Evolutionary conservation across 2,888 invertebrate species (phyloP).

Genomic region (Drosophila vallismaia): DNA sequence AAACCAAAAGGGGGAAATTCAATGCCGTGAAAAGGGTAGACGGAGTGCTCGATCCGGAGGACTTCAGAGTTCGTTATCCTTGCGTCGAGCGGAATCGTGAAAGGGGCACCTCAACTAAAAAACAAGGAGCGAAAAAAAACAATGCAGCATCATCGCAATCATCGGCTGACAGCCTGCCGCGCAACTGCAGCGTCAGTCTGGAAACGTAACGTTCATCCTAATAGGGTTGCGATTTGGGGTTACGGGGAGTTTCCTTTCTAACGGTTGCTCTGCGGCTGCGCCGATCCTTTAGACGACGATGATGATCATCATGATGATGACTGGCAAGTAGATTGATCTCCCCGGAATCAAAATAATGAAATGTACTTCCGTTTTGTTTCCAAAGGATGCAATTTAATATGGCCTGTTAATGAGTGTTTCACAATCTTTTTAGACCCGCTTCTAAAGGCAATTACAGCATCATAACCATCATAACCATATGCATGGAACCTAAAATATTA

Average conservation of each 20-base stretch:
- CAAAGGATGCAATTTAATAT: conserved; percentile 42
- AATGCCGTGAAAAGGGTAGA: conserved; percentile 79
- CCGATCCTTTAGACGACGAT: conserved; percentile 26
- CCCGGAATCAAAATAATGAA: conserved; percentile 40
- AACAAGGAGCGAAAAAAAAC: conserved; percentile 21
- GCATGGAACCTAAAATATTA: conserved; percentile 2
- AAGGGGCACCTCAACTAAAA: conserved; percentile 16
- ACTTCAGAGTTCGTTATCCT: conserved; percentile 72
- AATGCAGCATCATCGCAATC: conserved; percentile 47
- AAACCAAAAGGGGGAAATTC: conserved; percentile 69
- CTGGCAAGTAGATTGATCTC: conserved; percentile 52
- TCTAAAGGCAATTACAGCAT: neutral
- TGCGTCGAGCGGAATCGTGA: conserved; percentile 51
- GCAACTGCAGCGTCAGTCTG: conserved; percentile 62
- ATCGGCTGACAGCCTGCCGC: conserved; percentile 46
- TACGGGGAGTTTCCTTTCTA: conserved; percentile 25
- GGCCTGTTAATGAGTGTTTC: conserved; percentile 24
- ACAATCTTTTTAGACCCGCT: neutral
- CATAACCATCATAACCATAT: neutral
- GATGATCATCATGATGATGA: conserved; percentile 48
- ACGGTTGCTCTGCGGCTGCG: conserved; percentile 40
- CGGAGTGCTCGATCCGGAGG: conserved; percentile 47
- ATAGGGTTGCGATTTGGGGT: conserved; percentile 60
- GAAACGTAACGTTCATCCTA: conserved; percentile 29
- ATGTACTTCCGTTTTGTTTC: conserved; percentile 50